Evolutionary conservation across 2,888 invertebrate genomes (phyloP), one percentile per base, ranked within the genome.

Genomic region (Protophormia terraenovae): DNA sequence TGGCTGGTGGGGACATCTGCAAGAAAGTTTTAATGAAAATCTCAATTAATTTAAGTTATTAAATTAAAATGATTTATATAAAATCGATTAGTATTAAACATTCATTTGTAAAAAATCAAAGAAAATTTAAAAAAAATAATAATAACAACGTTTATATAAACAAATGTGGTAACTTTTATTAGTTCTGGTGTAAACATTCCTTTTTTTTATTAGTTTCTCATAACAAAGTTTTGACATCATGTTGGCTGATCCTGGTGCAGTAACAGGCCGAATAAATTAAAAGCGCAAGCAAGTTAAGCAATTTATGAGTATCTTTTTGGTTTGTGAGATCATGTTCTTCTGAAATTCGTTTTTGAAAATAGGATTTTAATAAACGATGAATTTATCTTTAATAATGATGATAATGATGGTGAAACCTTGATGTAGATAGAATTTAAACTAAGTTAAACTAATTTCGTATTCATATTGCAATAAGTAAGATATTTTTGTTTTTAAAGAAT

Each of bases 1-100:
- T 92, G 88, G 91, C 89, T 78, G 92, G 93, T 91, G 95, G 94
- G 90, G 95, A 95, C 95, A 95, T 95, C 95, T 95, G 72, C 3
- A 84, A 38, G 10, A 41, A n/a, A 45, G 53, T 4, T 19, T 41
- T 10, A 16, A 29, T 1, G 38, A 67, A 45, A 47, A 55, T n/a
- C n/a, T n/a, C n/a, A n/a, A 38, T 32, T 32, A 32, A 32, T 32
- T 14, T n/a, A 41, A n/a, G 5, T 4, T 12, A n/a, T n/a, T n/a
- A 41, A n/a, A 1, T 3, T 41, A 4, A 41, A 41, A 41, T n/a
- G n/a, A 41, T n/a, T 4, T 3, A n/a, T n/a, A 47, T 2, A 62
- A n/a, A 16, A 12, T 55, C 3, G 14, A 77, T 82, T 84, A 77
- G 84, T 82, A 66, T 67, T 53, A 71, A 41, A 60, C 83, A 83